Evolutionary conservation across 2,797 vertebrate genomes (phyloP), one percentile per base, ranked within the genome.

Genomic region (Chiroxiphia lanceolata): DNA sequence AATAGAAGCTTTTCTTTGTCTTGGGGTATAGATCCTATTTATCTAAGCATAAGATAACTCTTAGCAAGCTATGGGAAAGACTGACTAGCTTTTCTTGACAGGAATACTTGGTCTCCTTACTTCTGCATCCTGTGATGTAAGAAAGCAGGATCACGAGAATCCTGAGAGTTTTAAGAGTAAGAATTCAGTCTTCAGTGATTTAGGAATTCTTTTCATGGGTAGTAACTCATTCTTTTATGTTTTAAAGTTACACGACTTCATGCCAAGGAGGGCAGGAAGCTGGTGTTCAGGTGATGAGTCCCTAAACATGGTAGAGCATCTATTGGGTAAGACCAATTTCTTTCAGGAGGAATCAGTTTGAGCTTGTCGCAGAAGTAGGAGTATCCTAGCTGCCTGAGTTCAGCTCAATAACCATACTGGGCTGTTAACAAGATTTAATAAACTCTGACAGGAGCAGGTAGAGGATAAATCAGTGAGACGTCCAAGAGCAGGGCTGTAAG

Each of bases 241-340:
- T 88, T 93, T 65, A 47, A 72, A 69, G 4, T 44, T 80, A 4
- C 10, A 47, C 5, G 57, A 11, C 33, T 51, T 80, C 45, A 25
- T 69, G 38, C 33, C 34, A 48, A 44, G n/a, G 65, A 54, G 22
- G 12, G 31, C 48, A 65, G 53, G 48, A 83, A 74, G 36, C 25
- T 74, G 60, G 19, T 38, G 34, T 75, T 90, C 23, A 33, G 57
- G 8, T 60, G 14, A 11, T 44, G 20, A 53, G 34, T 68, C 54
- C 9, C 1, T 54, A n/a, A n/a, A 34, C 0, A 0, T 34, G 45
- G 40, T 4, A 77, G 34, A 72, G 33, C 53, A 78, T 42, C 69
- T 77, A 25, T 60, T 67, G n/a, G 34, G 7, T 59, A 51, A 70
- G 34, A 45, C 34, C 1, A 0, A 57, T 65, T 36, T 79, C 45